These are phyloP conservation scores for Metaphire vulgaris DNA, from an alignment of 1,140 invertebrate genomes.

Conservation along the genomic window DNA sequence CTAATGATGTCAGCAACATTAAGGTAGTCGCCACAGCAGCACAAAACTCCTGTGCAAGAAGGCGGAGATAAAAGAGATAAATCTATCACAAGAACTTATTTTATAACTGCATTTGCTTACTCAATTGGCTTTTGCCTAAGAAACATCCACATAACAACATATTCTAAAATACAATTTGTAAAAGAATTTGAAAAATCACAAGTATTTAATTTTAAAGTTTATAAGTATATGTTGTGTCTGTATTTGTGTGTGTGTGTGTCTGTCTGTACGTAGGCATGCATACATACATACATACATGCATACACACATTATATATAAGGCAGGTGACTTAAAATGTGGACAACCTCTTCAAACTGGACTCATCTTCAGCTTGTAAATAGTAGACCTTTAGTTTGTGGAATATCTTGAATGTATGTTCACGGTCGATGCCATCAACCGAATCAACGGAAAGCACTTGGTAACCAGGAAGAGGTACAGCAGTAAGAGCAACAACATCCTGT, in stretches of 20 bases:
- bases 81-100: neutral
- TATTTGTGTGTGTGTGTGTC: neutral
- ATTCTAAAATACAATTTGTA: neutral
- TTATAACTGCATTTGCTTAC: neutral
- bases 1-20: no score
- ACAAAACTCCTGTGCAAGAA: no score
- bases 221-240: neutral
- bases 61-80: neutral
- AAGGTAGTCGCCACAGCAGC: no score
- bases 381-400: neutral
- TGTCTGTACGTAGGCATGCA: no score
- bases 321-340: neutral
- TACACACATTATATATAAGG: neutral
- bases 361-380: neutral
- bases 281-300: no score
- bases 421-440: constrained; percentile 37
- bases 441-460: constrained; percentile 50
- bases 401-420: neutral
- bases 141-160: neutral
- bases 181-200: neutral
- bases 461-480: constrained; percentile 62
- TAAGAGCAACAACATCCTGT: constrained; percentile 56
- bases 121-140: neutral
- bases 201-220: neutral
- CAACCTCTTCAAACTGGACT: neutral